Evolutionary conservation across 92 coral and sea anemone genomes (phyloP).

Genomic region (Galaxea fascicularis): DNA sequence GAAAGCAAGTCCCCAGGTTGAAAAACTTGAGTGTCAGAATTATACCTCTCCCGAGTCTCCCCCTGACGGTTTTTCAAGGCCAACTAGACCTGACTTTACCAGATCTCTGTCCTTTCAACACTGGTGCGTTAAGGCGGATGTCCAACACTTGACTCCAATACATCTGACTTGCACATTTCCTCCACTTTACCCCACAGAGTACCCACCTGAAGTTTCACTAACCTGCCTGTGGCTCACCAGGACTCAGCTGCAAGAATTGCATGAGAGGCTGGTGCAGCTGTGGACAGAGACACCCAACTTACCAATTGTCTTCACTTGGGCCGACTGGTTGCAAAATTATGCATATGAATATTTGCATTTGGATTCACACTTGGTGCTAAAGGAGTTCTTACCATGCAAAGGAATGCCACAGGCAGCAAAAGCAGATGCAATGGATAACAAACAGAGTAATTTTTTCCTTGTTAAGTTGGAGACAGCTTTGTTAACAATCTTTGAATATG

Average conservation of each 20-base stretch:
- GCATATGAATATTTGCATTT: conserved; percentile 72
- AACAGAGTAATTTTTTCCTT: not conserved
- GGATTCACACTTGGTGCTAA: conserved; percentile 61
- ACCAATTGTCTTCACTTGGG: conserved; percentile 90
- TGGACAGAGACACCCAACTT: conserved; percentile 71
- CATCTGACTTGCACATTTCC: conserved; percentile 78
- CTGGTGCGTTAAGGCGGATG: conserved; percentile 74
- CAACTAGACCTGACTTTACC: conserved; percentile 66
- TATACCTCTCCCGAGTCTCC: not conserved
- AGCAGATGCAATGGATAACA: conserved; percentile 5
- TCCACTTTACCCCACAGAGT: conserved; percentile 74
- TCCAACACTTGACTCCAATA: conserved; percentile 81
- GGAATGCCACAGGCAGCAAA: not conserved
- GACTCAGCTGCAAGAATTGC: conserved; percentile 64
- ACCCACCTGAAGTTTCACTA: conserved; percentile 73
- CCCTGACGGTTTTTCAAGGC: conserved; percentile 17
- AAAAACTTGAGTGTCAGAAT: too few species aligned
- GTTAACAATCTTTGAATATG: conserved; percentile 83
- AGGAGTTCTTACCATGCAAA: conserved; percentile 35
- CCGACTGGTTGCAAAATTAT: conserved; percentile 87
- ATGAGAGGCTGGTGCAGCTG: conserved; percentile 59
- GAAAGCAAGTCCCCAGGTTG: not conserved
- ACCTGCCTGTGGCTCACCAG: conserved; percentile 89
- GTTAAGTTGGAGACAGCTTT: conserved; percentile 69
- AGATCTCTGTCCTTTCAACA: conserved; percentile 80